phyloP scores from a whole-genome alignment of 2,113 vertebrate genomes.

The Benitochromis conjunctus region DNA sequence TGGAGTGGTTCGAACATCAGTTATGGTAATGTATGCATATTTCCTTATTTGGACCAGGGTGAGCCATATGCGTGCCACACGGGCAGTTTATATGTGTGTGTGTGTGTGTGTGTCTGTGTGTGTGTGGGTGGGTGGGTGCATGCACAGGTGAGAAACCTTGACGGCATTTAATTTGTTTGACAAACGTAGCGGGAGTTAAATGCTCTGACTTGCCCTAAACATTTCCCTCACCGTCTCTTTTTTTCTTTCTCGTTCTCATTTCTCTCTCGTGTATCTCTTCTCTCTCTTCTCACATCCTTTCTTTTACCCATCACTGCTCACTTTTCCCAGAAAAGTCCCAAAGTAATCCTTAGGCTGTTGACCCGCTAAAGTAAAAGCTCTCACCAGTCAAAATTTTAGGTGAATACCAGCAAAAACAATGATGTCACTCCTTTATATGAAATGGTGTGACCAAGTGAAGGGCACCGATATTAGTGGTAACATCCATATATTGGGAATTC shows the following conservation, averaged over 20 bases:
- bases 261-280: neutral
- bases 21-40: slow-evolving; percentile 99
- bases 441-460: neutral
- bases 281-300: neutral
- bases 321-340: neutral
- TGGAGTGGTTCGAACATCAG: slow-evolving; percentile 98
- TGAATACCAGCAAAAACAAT: neutral
- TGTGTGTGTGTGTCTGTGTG: neutral
- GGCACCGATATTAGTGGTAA: neutral
- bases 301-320: neutral
- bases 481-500: neutral
- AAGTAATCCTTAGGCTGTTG: neutral
- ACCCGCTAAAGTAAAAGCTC: neutral
- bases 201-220: slow-evolving; percentile 72
- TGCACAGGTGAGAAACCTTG: slow-evolving; percentile 92
- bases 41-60: slow-evolving; percentile 97
- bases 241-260: neutral
- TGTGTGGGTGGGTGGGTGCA: slow-evolving; percentile 20
- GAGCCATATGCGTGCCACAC: slow-evolving; percentile 86
- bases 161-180: slow-evolving; percentile 97
- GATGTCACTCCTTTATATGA: neutral
- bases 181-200: slow-evolving; percentile 85
- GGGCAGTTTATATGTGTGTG: slow-evolving; percentile 18
- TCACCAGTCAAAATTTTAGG: neutral
- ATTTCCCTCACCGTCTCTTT: slow-evolving; percentile 26